Conservation (phyloP, 2,113 vertebrate genomes). For the Reinhardtius hippoglossoides region DNA sequence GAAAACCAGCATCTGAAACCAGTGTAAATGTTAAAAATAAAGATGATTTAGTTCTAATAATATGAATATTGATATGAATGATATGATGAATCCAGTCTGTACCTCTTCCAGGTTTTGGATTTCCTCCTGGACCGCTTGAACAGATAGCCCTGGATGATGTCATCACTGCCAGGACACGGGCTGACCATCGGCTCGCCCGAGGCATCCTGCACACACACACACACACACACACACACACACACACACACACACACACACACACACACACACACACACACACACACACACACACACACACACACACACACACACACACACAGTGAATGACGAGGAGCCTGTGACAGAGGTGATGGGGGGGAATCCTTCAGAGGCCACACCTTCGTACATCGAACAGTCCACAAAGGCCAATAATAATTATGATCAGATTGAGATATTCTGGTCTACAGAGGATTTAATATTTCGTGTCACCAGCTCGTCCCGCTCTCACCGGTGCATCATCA, state of each 20-base stretch:
- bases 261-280: too few relatives aligned
- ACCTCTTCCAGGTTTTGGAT: constrained; percentile 84
- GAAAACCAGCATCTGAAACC: constrained; percentile 81
- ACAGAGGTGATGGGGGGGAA: too few relatives aligned
- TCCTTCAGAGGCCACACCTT: too few relatives aligned
- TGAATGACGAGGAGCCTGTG: too few relatives aligned
- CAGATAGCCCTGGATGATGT: constrained; percentile 80
- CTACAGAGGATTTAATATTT: too few relatives aligned
- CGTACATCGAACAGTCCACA: too few relatives aligned
- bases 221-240: not conserved
- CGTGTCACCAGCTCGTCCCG: too few relatives aligned
- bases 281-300: too few relatives aligned
- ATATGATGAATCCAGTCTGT: not conserved
- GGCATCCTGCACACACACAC: constrained; percentile 73
- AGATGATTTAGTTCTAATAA: not conserved
- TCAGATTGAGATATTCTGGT: too few relatives aligned
- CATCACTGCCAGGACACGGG: constrained; percentile 45
- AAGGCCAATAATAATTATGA: too few relatives aligned
- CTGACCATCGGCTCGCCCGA: constrained; percentile 74
- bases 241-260: not conserved
- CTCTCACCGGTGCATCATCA: too few relatives aligned
- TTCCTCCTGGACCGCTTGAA: constrained; percentile 83
- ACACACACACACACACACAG: too few relatives aligned
- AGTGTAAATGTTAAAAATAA: not conserved
- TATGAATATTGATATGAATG: not conserved